A percentile compares a stretch with the other conserved stretches of the same genome.
Evolutionary conservation across 1,140 invertebrate species (phyloP).

Genomic region (Anastrepha obliqua): DNA sequence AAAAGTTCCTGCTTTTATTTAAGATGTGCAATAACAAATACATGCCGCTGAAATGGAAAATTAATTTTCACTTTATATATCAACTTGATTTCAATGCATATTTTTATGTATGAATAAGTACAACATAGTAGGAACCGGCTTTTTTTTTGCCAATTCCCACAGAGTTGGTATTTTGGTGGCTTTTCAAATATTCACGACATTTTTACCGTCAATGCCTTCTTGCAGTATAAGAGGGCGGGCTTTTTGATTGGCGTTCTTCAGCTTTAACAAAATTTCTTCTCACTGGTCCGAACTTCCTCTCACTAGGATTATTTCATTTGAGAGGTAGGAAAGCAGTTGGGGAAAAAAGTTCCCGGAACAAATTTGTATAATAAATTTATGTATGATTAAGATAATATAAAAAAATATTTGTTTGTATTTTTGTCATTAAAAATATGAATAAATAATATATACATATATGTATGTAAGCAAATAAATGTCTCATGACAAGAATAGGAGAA

Average conservation of each 20-base stretch:
- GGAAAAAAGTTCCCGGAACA: background rate
- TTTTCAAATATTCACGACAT: background rate
- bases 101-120: background rate
- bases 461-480: too few species aligned
- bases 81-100: background rate
- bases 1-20: background rate
- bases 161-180: background rate
- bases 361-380: too few species aligned
- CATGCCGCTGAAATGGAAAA: background rate
- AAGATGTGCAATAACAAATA: background rate
- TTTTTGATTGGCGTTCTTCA: background rate
- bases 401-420: too few species aligned
- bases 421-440: too few species aligned
- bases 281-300: background rate
- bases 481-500: too few species aligned
- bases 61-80: conserved; percentile 35
- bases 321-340: background rate
- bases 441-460: too few species aligned
- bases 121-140: background rate
- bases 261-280: background rate
- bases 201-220: background rate
- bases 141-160: background rate
- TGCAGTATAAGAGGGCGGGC: background rate
- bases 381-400: too few species aligned
- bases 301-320: background rate